Percentiles rank a stretch among this genome's conserved stretches.
phyloP scores from a whole-genome alignment of 2,888 invertebrate genomes.

The Pteria penguin region DNA sequence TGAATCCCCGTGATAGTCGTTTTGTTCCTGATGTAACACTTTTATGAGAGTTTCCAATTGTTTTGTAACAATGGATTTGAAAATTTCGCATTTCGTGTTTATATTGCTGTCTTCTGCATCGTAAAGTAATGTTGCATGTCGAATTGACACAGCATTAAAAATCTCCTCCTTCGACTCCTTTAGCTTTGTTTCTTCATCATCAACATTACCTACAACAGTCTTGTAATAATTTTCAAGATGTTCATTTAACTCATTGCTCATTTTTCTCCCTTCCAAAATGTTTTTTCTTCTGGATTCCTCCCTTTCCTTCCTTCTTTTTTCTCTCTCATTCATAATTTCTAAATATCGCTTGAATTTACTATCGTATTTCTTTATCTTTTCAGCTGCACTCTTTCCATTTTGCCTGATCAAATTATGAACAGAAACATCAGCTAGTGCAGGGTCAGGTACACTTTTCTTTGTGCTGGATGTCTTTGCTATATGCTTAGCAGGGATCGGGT shows the following conservation, averaged over 20 bases:
- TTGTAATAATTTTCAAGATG: neutral
- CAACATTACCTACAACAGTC: neutral
- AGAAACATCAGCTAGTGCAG: neutral
- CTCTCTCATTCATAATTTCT: neutral
- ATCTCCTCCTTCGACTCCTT: neutral
- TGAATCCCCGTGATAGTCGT: neutral
- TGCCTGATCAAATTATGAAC: neutral
- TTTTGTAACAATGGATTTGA: constrained; percentile 37
- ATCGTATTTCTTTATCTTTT: constrained; percentile 37
- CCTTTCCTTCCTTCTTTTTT: neutral
- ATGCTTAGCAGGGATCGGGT: neutral
- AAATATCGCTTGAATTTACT: constrained; percentile 21
- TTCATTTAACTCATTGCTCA: neutral
- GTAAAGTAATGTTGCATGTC: constrained; percentile 1
- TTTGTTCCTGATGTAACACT: neutral
- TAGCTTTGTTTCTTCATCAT: constrained; percentile 2
- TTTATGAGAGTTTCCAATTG: neutral
- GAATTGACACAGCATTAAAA: neutral
- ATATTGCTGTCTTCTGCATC: neutral
- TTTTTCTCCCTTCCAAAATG: neutral
- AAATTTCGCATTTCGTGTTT: constrained; percentile 29
- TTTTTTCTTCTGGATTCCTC: neutral
- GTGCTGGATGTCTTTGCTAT: neutral
- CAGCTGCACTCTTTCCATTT: constrained; percentile 4
- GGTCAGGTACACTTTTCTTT: neutral